phyloP scores from a whole-genome alignment of 1,140 invertebrate genomes.

The Cyclina sinensis region DNA sequence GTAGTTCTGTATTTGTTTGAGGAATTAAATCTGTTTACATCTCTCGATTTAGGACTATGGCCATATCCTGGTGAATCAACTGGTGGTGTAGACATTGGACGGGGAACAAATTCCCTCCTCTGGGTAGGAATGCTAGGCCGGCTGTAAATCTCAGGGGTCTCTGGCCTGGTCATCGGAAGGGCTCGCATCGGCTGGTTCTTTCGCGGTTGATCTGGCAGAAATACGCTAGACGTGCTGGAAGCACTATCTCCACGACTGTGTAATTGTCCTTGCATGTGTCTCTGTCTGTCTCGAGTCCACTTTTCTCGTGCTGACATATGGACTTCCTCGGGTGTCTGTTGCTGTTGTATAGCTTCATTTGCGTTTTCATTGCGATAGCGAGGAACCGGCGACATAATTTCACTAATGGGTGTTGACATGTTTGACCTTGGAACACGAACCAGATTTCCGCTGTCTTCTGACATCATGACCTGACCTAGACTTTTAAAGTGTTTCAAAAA shows the following conservation, averaged over 20 bases:
- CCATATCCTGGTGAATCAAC: slow-evolving; percentile 1
- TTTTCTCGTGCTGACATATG: slow-evolving; percentile 47
- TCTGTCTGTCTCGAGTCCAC: slow-evolving; percentile 53
- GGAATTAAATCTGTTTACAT: slow-evolving; percentile 43
- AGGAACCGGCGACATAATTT: background rate
- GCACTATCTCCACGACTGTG: background rate
- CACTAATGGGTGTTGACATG: slow-evolving; percentile 55
- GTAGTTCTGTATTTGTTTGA: slow-evolving; percentile 15
- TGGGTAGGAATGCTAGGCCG: background rate
- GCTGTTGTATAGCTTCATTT: background rate
- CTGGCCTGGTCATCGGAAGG: slow-evolving; percentile 17
- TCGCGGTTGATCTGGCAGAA: slow-evolving; percentile 14
- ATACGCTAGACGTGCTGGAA: background rate
- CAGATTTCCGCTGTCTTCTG: slow-evolving; percentile 42
- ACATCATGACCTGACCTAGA: slow-evolving; percentile 62
- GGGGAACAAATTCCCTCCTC: slow-evolving; percentile 42
- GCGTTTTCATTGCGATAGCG: background rate
- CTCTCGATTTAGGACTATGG: slow-evolving; percentile 52
- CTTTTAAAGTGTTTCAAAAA: slow-evolving; percentile 65
- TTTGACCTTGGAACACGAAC: slow-evolving; percentile 28
- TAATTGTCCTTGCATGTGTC: slow-evolving; percentile 23
- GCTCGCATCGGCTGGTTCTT: slow-evolving; percentile 48
- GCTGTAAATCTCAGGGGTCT: slow-evolving; percentile 54
- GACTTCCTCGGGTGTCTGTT: background rate
- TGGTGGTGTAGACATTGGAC: slow-evolving; percentile 63